Evolutionary conservation across 2,888 invertebrate species (phyloP).

Genomic region (Drosophila engyochracea): DNA sequence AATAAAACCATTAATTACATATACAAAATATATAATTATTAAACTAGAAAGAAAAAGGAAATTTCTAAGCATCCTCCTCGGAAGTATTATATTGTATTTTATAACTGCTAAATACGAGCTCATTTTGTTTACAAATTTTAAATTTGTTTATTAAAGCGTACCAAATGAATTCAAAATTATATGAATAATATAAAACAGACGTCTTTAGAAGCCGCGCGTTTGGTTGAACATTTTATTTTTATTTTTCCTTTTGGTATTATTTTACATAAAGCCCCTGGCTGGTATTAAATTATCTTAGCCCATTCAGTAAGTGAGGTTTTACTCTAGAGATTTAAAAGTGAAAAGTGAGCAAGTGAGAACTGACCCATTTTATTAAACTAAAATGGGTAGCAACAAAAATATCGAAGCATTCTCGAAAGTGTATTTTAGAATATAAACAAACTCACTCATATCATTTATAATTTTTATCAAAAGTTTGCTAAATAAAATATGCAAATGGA

Average conservation of each 20-base stretch:
- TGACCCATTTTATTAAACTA: neutral
- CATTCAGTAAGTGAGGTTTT: neutral
- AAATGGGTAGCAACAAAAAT: neutral
- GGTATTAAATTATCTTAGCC: neutral
- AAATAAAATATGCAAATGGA: neutral
- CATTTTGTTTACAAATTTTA: neutral
- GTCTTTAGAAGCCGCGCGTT: neutral
- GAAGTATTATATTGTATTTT: neutral
- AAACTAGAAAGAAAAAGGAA: neutral
- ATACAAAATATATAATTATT: neutral
- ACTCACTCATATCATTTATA: neutral
- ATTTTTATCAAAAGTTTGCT: neutral
- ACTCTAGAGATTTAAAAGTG: neutral
- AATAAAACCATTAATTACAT: neutral
- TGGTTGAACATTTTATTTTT: neutral
- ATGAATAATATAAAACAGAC: neutral
- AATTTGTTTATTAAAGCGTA: neutral
- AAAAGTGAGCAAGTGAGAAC: neutral
- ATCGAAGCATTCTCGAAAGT: too few relatives aligned
- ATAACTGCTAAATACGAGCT: neutral
- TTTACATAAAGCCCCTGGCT: neutral
- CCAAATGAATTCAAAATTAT: neutral
- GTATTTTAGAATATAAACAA: neutral
- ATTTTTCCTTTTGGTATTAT: neutral
- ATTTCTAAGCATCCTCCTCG: neutral